Percentiles rank a stretch among this genome's conserved stretches.
Conservation (phyloP, 2,113 vertebrate species). For the Antidorcas marsupialis region DNA sequence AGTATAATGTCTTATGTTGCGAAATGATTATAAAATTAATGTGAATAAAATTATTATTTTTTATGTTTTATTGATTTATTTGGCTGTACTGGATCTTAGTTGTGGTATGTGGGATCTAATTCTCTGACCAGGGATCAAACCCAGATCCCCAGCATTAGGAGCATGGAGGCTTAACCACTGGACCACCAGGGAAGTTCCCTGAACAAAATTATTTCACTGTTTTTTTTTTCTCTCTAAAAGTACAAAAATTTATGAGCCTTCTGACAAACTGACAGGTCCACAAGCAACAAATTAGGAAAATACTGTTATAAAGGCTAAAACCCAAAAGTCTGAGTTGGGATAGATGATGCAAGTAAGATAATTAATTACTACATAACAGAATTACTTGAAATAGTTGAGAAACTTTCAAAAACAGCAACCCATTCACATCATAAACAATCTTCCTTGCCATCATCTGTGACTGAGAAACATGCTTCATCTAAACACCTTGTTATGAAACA, state of each 20-base stretch:
- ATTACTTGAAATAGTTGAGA: neutral
- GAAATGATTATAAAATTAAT: neutral
- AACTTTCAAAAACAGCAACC: constrained; percentile 5
- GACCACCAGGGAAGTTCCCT: neutral
- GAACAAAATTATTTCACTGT: neutral
- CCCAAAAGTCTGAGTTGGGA: neutral
- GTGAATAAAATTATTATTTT: neutral
- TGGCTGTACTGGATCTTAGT: neutral
- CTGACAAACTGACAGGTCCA: neutral
- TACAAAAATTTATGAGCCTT: neutral
- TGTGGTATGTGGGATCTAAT: neutral
- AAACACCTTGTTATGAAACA: constrained; percentile 36
- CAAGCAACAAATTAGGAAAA: neutral
- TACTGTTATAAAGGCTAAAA: neutral
- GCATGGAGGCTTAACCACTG: neutral
- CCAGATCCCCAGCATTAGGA: neutral
- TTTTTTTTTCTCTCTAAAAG: constrained; percentile 6
- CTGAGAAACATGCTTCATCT: constrained; percentile 11
- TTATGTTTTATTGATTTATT: neutral
- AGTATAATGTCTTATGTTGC: neutral
- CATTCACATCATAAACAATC: constrained; percentile 8
- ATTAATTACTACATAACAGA: neutral
- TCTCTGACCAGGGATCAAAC: neutral
- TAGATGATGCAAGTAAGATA: neutral
- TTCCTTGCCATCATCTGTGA: neutral